Conservation (phyloP, 2,113 vertebrate genomes). For the Clupea harengus region DNA sequence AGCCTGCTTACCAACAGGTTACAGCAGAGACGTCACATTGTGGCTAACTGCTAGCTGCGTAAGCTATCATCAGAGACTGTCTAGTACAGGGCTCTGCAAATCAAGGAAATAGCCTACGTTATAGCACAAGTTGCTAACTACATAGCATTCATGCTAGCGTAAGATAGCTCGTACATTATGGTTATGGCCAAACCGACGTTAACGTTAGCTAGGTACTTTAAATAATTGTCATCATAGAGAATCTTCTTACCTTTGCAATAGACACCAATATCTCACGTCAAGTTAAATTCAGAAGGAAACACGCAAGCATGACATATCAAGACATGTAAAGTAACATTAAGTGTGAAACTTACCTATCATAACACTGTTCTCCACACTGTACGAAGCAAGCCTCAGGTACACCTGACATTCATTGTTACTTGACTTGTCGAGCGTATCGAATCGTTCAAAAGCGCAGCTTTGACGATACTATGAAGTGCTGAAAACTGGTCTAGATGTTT, state of each 20-base stretch:
- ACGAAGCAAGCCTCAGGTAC: not conserved
- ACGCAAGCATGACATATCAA: not conserved
- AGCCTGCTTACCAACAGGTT: not conserved
- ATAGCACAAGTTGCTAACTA: not conserved
- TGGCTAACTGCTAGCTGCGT: not conserved
- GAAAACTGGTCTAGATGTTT: not conserved
- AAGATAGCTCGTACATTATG: not conserved
- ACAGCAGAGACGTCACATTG: not conserved
- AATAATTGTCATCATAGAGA: not conserved
- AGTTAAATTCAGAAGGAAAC: not conserved
- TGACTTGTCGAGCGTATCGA: not conserved
- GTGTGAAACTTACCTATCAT: not conserved
- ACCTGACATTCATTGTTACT: not conserved
- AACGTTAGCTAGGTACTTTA: not conserved
- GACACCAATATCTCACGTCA: not conserved
- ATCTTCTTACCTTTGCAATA: not conserved
- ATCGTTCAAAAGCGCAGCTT: not conserved
- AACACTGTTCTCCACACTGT: not conserved
- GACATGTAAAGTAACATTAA: not conserved
- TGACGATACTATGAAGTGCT: not conserved
- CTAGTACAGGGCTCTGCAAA: not conserved
- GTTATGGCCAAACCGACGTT: not conserved
- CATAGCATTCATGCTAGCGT: not conserved
- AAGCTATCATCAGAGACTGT: not conserved
- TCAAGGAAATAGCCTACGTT: not conserved